Evolutionary conservation across 2,888 invertebrate species (phyloP).

Genomic region (Beris chalybata): DNA sequence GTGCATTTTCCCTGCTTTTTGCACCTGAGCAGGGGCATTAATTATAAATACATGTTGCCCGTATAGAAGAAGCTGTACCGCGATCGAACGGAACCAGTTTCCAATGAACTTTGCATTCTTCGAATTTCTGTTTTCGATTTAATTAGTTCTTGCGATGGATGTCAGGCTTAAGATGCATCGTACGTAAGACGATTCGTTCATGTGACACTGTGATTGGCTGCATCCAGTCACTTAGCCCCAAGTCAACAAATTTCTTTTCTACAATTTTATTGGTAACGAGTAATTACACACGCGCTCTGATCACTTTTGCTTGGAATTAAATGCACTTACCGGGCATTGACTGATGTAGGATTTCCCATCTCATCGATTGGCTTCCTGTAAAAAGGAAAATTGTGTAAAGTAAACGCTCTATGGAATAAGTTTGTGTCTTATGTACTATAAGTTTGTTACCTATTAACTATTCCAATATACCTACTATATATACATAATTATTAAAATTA

Average conservation of each 20-base stretch:
- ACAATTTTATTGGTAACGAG: conserved; percentile 31
- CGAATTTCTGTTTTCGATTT: conserved; percentile 41
- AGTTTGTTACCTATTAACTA: no score
- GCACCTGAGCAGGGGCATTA: conserved; percentile 34
- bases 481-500: no score
- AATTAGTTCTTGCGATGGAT: conserved; percentile 38
- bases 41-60: conserved; percentile 38
- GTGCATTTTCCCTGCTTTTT: conserved; percentile 22
- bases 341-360: conserved; percentile 80
- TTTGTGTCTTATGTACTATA: background rate
- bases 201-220: no score
- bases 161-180: background rate
- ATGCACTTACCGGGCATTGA: conserved; percentile 81
- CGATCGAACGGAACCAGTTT: conserved; percentile 30
- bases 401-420: background rate
- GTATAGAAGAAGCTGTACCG: conserved; percentile 10
- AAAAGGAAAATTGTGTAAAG: conserved; percentile 60
- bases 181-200: background rate
- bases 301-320: conserved; percentile 1
- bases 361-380: conserved; percentile 87
- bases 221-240: conserved; percentile 9
- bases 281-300: background rate
- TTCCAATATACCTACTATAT: no score
- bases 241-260: conserved; percentile 33
- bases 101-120: conserved; percentile 42